Percentiles rank a stretch among this genome's conserved stretches.
These are phyloP conservation scores for Listrodromus nycthemerus DNA, from an alignment of 2,888 invertebrate species.

Conservation along the genomic window DNA sequence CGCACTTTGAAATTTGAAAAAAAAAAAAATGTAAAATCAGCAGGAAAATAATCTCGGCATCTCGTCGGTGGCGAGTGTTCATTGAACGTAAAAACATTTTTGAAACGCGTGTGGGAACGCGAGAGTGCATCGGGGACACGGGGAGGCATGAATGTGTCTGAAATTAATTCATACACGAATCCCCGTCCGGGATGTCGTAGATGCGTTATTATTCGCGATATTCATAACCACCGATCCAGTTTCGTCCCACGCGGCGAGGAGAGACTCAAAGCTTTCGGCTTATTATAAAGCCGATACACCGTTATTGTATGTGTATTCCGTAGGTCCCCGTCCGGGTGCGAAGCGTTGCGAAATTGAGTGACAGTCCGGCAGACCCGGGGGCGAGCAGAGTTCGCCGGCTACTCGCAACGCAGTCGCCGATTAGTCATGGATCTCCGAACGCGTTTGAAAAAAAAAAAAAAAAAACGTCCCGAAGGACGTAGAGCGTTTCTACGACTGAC, in stretches of 20 bases:
- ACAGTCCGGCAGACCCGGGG: constrained; percentile 61
- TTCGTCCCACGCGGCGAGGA: constrained; percentile 35
- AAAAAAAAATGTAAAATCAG: too few species aligned
- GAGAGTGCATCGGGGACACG: too few species aligned
- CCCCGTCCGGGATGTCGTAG: constrained; percentile 17
- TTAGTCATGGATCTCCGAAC: constrained; percentile 64
- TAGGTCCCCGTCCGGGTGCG: constrained; percentile 54
- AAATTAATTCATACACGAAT: constrained; percentile 32
- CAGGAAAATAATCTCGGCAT: too few species aligned
- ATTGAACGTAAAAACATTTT: too few species aligned
- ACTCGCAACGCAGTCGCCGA: constrained; percentile 57
- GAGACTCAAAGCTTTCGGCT: constrained; percentile 5
- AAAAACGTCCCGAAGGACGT: constrained; percentile 33
- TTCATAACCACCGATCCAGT: constrained; percentile 13
- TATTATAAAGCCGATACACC: constrained; percentile 24
- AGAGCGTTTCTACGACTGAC: constrained; percentile 29
- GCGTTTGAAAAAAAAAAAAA: constrained; percentile 47
- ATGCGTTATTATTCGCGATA: constrained; percentile 19
- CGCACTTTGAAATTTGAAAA: too few species aligned
- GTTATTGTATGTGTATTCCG: constrained; percentile 35
- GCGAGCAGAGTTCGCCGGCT: constrained; percentile 14
- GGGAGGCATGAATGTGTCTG: background rate
- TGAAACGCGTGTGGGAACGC: too few species aligned
- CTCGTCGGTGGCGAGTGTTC: too few species aligned
- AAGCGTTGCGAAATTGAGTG: constrained; percentile 69